These are phyloP conservation scores for Stegostoma tigrinum DNA, from an alignment of 2,113 vertebrate genomes.

Conservation along the genomic window DNA sequence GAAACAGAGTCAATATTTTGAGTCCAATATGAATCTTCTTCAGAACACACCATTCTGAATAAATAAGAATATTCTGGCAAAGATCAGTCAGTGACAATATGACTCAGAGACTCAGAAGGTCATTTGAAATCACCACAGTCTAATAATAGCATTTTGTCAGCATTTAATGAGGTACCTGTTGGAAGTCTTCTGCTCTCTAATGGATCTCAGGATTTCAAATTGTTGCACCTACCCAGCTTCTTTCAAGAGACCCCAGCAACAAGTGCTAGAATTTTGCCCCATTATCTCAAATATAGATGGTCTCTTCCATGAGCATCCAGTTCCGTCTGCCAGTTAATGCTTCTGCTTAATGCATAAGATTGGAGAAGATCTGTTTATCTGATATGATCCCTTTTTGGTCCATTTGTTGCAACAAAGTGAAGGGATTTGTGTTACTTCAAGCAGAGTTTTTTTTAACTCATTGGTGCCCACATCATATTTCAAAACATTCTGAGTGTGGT, in stretches of 20 bases:
- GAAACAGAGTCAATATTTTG: too few species aligned
- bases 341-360: background rate
- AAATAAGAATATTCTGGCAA: background rate
- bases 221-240: background rate
- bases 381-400: background rate
- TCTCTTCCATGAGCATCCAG: background rate
- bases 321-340: background rate
- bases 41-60: background rate
- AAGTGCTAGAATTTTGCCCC: background rate
- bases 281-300: background rate
- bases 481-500: too few species aligned
- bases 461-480: background rate
- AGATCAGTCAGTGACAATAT: background rate
- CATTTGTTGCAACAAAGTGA: background rate
- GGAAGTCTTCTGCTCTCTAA: background rate
- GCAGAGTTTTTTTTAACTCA: background rate
- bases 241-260: background rate
- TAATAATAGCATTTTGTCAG: background rate
- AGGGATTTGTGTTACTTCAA: background rate
- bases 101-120: background rate
- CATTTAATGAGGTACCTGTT: background rate
- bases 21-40: too few species aligned
- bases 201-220: background rate
- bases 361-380: background rate
- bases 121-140: background rate